Conservation (phyloP, 2,888 invertebrate genomes). For the Itoplectis maculator region DNA sequence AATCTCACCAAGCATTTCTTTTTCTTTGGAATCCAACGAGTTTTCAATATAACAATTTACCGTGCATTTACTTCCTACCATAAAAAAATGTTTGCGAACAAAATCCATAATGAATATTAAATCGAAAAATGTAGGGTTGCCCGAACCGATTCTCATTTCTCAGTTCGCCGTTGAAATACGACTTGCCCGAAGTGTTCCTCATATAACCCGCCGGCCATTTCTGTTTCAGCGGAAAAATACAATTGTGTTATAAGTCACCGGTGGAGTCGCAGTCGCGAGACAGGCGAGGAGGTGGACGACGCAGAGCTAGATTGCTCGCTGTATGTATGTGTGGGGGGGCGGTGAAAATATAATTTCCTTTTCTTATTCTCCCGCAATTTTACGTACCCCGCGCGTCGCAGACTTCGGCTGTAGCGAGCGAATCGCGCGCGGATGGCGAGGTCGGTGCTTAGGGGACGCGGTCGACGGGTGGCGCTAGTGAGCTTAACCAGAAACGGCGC, state of each 20-base stretch:
- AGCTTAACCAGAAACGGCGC: constrained; percentile 47
- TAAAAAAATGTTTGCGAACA: background rate
- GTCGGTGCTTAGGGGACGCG: constrained; percentile 17
- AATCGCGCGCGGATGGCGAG: background rate
- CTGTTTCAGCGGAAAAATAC: constrained; percentile 24
- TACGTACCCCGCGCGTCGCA: constrained; percentile 35
- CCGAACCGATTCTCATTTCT: background rate
- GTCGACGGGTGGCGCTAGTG: constrained; percentile 21
- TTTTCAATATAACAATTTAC: too few relatives aligned
- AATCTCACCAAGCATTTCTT: too few relatives aligned
- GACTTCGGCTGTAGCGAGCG: too few relatives aligned
- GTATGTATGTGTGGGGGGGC: background rate
- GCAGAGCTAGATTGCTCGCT: constrained; percentile 17
- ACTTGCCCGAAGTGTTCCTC: background rate
- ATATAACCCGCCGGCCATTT: background rate
- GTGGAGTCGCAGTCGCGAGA: background rate
- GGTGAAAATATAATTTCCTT: constrained; percentile 48
- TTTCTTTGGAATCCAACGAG: too few relatives aligned
- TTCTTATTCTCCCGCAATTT: constrained; percentile 44
- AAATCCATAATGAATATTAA: background rate
- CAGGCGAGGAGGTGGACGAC: background rate
- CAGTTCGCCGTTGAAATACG: background rate
- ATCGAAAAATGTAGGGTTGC: background rate
- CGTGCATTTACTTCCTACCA: background rate
- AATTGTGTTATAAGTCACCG: constrained; percentile 14